Evolutionary conservation across 2,888 invertebrate genomes (phyloP).

Genomic region (Dermolepida albohirtum): DNA sequence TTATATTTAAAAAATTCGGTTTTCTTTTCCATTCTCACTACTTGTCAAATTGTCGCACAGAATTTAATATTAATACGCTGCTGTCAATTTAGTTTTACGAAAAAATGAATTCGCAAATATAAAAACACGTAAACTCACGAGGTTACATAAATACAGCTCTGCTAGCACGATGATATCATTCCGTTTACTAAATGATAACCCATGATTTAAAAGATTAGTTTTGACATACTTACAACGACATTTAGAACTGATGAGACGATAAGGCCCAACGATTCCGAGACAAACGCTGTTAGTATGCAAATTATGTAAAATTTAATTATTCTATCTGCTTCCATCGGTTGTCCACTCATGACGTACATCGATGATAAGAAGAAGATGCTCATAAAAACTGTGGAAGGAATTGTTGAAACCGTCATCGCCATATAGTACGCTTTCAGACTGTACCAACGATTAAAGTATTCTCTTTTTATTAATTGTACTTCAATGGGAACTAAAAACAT

Average conservation of each 20-base stretch:
- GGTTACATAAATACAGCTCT: too few species aligned
- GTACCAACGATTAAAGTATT: constrained; percentile 90
- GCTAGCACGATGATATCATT: too few species aligned
- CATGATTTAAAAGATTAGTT: too few species aligned
- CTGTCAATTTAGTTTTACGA: too few species aligned
- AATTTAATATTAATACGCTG: too few species aligned
- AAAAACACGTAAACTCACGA: too few species aligned
- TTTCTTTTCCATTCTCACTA: too few species aligned
- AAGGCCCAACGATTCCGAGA: constrained; percentile 83
- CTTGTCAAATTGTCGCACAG: too few species aligned
- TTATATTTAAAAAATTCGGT: too few species aligned
- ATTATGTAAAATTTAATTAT: constrained; percentile 77
- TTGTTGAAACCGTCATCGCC: constrained; percentile 77
- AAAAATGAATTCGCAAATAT: too few species aligned
- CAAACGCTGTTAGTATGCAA: constrained; percentile 78
- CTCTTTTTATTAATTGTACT: constrained; percentile 81
- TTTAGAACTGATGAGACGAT: constrained; percentile 80
- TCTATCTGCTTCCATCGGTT: constrained; percentile 78
- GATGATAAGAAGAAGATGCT: constrained; percentile 76
- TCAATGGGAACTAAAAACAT: constrained; percentile 79
- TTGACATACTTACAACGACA: constrained; percentile 76
- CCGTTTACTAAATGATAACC: too few species aligned
- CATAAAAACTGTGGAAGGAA: constrained; percentile 78
- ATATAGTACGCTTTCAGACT: constrained; percentile 82
- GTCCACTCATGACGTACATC: constrained; percentile 80